Base-by-base conservation (phyloP, 30 jellyfish, hydroid and myxozoan species). In the Pelagia noctiluca region DNA sequence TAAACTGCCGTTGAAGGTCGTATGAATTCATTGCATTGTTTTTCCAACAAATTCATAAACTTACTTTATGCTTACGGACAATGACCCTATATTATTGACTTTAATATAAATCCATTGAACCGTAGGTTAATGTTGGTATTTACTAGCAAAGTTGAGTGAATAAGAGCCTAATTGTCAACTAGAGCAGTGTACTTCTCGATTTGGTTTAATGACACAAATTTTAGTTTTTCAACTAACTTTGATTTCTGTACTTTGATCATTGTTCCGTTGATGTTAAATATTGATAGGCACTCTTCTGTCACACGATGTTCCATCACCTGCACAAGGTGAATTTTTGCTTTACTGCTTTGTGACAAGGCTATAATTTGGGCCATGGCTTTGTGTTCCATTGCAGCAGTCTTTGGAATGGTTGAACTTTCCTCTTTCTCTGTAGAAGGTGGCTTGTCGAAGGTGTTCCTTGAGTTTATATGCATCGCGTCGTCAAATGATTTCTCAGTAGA, bases 321-420 rank as follows among this genome's bases (percentile, higher is more conserved):
- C 70, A 71, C 71, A 71, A 19, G 84, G 50, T 71, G 46, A 71
- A 72, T 72, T 72, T 72, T 57, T 34, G 76, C 84, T 60, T 60
- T 84, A 50, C 89, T 78, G 76, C 84, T 78, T 72, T 72, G 72
- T 36, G 70, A 37, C 48, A 62, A 63, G 82, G 68, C 82, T 50
- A 57, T 63, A 5, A 63, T 42, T 63, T 78, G 33, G 52, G 67
- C 80, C 88, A 76, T 57, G 54, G 88, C 88, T 52, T 57, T 76
- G 79, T 76, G 50, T 50, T 76, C 63, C 85, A 78, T 78, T 37
- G 91, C 84, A 63, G 25, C 91, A 34, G 74, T 80, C 83, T 80
- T 80, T 29, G 71, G 49, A 80, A 66, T 81, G 16, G 54, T 80
- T n/a, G 75, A 22, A 63, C 35, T 63, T 64, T 63, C 25, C 72